Conservation (phyloP, 2,113 vertebrate species). For the Regulus satrapa region DNA sequence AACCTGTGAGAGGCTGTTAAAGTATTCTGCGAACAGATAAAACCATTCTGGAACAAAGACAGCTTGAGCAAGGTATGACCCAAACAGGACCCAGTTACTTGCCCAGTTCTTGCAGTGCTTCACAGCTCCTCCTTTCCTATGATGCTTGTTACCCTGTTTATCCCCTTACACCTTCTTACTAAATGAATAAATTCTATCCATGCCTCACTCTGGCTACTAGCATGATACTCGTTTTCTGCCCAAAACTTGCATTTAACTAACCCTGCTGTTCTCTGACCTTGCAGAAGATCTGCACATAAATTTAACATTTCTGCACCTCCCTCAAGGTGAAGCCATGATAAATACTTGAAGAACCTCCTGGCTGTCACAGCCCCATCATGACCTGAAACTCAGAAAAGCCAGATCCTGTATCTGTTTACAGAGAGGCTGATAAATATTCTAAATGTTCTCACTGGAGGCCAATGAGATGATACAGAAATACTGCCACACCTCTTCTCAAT, state of each 20-base stretch:
- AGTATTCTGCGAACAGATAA: neutral
- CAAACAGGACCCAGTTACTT: neutral
- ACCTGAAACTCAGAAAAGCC: neutral
- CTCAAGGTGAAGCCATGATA: neutral
- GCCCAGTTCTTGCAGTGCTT: neutral
- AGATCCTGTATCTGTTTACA: neutral
- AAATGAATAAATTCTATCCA: neutral
- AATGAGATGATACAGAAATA: neutral
- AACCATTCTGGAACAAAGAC: neutral
- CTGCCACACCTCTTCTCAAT: neutral
- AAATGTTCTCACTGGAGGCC: neutral
- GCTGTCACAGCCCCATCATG: neutral
- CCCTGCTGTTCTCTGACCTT: accelerated
- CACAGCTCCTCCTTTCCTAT: neutral
- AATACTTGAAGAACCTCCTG: neutral
- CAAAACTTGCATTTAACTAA: neutral
- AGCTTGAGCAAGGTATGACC: neutral
- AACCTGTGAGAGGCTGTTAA: neutral
- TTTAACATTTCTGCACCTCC: neutral
- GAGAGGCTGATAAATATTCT: neutral
- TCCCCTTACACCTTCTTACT: neutral
- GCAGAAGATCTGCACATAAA: neutral
- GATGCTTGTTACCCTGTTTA: neutral
- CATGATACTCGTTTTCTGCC: neutral
- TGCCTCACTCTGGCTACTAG: neutral